Evolutionary conservation across 2,113 vertebrate genomes (phyloP), one percentile per base, ranked within the genome.

Genomic region (Malurus cyaneus): DNA sequence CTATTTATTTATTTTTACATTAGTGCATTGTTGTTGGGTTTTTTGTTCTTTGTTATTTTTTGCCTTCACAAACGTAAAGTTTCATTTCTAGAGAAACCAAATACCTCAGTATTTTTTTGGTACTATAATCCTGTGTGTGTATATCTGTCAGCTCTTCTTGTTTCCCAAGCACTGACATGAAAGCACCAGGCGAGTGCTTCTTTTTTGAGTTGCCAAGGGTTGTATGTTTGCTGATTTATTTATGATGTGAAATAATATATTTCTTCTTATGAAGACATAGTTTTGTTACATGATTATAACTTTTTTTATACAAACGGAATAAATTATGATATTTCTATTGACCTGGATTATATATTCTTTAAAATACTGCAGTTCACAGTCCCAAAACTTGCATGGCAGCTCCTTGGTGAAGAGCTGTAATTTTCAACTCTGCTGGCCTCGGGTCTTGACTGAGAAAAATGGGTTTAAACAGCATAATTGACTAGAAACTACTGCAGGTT

Each of bases 211-310:
- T 98, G 97, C 94, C 96, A 95, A 97, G 96, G 89, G 96, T 97
- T 98, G 76, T 98, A 97, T 96, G 97, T 98, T 98, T 97, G 96
- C 95, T 92, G 96, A 94, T 97, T 97, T 98, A 98, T 98, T 98
- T 98, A 98, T 98, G 96, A 98, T 96, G 97, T 96, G 96, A 98
- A 98, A 98, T 98, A 98, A 98, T 98, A 98, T 98, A 98, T 98
- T 98, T 98, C 97, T 98, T 98, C 98, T 97, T 98, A 93, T 66
- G 74, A 98, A 98, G 97, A 97, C 83, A 67, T 97, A 96, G 86
- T 98, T 98, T 98, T 98, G 97, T 97, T 98, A 98, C 88, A 36
- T 96, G 96, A 98, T 93, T 96, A 98, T 97, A 94, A 97, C 95
- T 96, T 98, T 97, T 98, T 98, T 98, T 98, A 98, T 98, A 98